Conservation (phyloP, 2,113 vertebrate genomes). For the Colossoma macropomum region DNA sequence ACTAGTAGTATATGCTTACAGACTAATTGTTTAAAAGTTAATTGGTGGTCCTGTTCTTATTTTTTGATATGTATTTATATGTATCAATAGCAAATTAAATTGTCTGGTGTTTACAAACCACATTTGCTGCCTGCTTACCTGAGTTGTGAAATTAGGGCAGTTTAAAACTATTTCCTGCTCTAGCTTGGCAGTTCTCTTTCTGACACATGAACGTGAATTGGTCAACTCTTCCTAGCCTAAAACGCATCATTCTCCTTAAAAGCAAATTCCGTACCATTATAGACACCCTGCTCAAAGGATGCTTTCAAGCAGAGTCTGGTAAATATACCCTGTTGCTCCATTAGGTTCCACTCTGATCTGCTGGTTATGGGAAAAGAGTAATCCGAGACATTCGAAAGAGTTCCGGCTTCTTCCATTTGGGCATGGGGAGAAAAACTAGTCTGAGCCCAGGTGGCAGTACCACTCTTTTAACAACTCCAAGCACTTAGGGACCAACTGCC, state of each 20-base stretch:
- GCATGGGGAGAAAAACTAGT: constrained; percentile 23
- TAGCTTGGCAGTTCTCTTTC: neutral
- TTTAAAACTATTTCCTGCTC: neutral
- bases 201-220: constrained; percentile 14
- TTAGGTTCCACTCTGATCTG: constrained; percentile 57
- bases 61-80: too few relatives aligned
- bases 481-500: constrained; percentile 48
- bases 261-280: constrained; percentile 21
- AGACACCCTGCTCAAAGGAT: constrained; percentile 53
- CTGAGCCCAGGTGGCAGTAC: constrained; percentile 32
- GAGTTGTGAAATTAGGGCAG: neutral
- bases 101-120: neutral
- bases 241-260: constrained; percentile 16
- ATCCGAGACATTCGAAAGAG: constrained; percentile 55
- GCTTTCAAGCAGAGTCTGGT: constrained; percentile 60
- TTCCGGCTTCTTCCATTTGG: constrained; percentile 54
- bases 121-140: neutral
- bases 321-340: constrained; percentile 47
- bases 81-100: neutral
- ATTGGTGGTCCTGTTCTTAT: too few relatives aligned
- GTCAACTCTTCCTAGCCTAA: neutral
- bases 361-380: constrained; percentile 62
- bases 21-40: too few relatives aligned
- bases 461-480: constrained; percentile 47
- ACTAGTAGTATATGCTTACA: neutral